Evolutionary conservation across 2,888 invertebrate species (phyloP).

Genomic region (Himalopsyche tibetana): DNA sequence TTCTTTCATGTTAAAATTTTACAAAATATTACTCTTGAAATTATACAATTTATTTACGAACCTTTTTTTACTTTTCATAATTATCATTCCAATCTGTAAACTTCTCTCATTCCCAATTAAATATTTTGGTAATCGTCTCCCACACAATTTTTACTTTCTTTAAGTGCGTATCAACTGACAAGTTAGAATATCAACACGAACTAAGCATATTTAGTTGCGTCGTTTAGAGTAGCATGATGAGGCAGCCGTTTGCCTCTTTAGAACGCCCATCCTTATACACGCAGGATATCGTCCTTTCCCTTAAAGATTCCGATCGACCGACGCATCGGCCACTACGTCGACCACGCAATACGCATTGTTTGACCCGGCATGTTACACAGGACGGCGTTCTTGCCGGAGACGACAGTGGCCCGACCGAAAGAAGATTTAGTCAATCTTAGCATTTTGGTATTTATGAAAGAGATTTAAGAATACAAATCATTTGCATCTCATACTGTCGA

Average conservation of each 20-base stretch:
- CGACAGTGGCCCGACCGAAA: conserved; percentile 1
- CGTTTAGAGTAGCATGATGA: neutral
- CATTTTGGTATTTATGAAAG: no score
- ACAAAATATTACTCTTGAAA: no score
- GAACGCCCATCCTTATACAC: conserved; percentile 15
- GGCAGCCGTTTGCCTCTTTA: neutral
- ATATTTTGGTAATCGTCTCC: neutral
- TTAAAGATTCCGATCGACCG: conserved; percentile 36
- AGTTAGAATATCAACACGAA: neutral
- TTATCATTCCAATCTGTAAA: neutral
- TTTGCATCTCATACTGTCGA: no score
- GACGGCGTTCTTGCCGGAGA: conserved; percentile 1
- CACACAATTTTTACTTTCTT: neutral
- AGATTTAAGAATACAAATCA: no score
- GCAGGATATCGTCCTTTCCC: conserved; percentile 43
- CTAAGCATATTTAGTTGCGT: neutral
- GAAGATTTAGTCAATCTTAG: neutral
- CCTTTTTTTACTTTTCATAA: conserved; percentile 25
- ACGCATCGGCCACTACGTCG: neutral
- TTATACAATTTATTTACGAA: neutral
- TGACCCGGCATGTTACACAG: conserved; percentile 14
- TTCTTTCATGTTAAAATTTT: no score
- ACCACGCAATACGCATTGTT: conserved; percentile 38
- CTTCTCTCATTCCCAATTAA: neutral
- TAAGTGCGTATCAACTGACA: neutral